Percentiles rank a stretch among this genome's conserved stretches.
Conservation (phyloP, 2,888 invertebrate species). For the Phrixothrix hirtus region DNA sequence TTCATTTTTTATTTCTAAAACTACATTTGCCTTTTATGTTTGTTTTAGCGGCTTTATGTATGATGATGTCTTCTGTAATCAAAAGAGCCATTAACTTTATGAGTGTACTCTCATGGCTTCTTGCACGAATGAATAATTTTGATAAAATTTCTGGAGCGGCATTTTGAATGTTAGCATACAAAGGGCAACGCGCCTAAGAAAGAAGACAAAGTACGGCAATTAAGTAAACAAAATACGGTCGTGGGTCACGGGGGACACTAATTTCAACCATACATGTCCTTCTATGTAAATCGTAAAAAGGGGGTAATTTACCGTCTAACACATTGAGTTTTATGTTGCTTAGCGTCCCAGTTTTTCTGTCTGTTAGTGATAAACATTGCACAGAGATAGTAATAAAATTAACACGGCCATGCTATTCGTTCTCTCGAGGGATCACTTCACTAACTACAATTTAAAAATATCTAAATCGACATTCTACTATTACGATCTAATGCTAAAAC, state of each 20-base stretch:
- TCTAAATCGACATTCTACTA: conserved; percentile 19
- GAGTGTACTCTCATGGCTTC: conserved; percentile 1
- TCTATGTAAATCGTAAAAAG: conserved; percentile 31
- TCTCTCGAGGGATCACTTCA: conserved; percentile 27
- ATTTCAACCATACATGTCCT: conserved; percentile 25
- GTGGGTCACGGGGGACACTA: conserved; percentile 23
- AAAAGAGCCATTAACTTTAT: conserved; percentile 7
- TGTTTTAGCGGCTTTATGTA: neutral
- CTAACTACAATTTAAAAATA: conserved; percentile 27
- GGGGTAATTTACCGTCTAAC: conserved; percentile 31
- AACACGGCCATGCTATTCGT: conserved; percentile 29
- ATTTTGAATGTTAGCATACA: conserved; percentile 10
- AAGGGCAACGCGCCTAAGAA: conserved; percentile 9
- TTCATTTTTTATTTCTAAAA: no score
- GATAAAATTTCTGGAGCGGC: conserved; percentile 5
- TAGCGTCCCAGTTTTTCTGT: conserved; percentile 27
- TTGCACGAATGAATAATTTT: conserved; percentile 9
- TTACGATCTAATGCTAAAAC: neutral
- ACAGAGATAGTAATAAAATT: conserved; percentile 32
- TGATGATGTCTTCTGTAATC: neutral
- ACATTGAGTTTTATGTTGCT: conserved; percentile 28
- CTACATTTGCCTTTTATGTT: no score
- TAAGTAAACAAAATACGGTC: conserved; percentile 27
- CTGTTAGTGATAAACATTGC: conserved; percentile 28
- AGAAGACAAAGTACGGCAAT: conserved; percentile 26